A percentile compares a stretch with the other conserved stretches of the same genome.
phyloP scores from a whole-genome alignment of 2,797 vertebrate genomes.

The Amphiprion clarkii region DNA sequence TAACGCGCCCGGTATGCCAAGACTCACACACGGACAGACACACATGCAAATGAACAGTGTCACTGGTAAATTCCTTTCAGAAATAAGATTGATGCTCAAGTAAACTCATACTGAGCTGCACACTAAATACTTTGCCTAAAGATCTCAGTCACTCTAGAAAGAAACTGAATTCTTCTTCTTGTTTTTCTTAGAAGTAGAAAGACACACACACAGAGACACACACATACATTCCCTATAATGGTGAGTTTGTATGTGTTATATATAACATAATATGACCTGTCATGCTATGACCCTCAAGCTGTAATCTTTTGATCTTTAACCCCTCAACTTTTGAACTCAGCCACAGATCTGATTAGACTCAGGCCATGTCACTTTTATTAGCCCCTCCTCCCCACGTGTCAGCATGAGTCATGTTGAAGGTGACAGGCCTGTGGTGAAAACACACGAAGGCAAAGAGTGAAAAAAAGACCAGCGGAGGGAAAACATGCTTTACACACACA shows the following conservation, averaged over 20 bases:
- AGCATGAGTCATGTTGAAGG: slow-evolving; percentile 57
- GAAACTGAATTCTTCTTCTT: neutral
- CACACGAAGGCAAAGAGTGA: slow-evolving; percentile 30
- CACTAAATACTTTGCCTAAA: slow-evolving; percentile 45
- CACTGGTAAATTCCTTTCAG: slow-evolving; percentile 42
- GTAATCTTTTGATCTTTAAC: slow-evolving; percentile 48
- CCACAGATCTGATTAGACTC: slow-evolving; percentile 45
- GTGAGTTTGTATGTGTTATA: neutral
- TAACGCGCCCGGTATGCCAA: slow-evolving; percentile 43
- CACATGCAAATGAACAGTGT: slow-evolving; percentile 52
- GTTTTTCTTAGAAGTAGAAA: neutral
- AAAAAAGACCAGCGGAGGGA: slow-evolving; percentile 37
- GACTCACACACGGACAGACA: slow-evolving; percentile 20
- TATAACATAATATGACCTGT: slow-evolving; percentile 28
- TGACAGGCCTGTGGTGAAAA: slow-evolving; percentile 47
- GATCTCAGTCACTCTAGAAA: slow-evolving; percentile 28
- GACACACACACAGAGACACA: neutral
- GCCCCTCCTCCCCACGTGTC: slow-evolving; percentile 32
- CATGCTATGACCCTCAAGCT: slow-evolving; percentile 9
- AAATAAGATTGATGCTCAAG: slow-evolving; percentile 61
- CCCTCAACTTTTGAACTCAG: slow-evolving; percentile 51
- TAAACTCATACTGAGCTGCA: slow-evolving; percentile 53
- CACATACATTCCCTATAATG: neutral
- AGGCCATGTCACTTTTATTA: slow-evolving; percentile 36
- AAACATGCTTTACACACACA: slow-evolving; percentile 40